Percentiles rank a stretch among this genome's conserved stretches.
phyloP scores from a whole-genome alignment of 2,797 vertebrate species.

The Labeo calbasu region DNA sequence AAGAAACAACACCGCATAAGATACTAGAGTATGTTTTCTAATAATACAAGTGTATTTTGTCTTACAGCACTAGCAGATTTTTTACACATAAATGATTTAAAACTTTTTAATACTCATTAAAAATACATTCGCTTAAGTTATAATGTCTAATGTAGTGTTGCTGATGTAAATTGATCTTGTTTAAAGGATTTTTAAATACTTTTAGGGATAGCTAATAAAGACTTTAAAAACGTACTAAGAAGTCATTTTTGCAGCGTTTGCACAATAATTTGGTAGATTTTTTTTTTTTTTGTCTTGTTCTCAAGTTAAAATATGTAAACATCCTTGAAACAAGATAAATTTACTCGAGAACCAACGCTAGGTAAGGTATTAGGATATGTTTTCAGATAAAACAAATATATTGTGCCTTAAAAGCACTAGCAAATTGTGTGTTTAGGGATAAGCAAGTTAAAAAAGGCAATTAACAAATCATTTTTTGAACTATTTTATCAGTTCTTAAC shows the following conservation, averaged over 20 bases:
- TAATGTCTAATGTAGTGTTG: neutral
- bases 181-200: neutral
- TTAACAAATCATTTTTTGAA: neutral
- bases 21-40: neutral
- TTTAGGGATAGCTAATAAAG: neutral
- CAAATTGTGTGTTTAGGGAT: neutral
- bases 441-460: neutral
- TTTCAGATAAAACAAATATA: too few species aligned
- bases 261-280: too few species aligned
- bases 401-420: too few species aligned
- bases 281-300: too few species aligned
- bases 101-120: neutral
- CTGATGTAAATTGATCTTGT: neutral
- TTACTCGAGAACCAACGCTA: too few species aligned
- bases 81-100: neutral
- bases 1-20: neutral
- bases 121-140: neutral
- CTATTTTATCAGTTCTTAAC: neutral
- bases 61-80: neutral
- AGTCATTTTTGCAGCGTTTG: too few species aligned
- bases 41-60: neutral
- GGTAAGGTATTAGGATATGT: too few species aligned
- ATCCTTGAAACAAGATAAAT: too few species aligned
- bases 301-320: too few species aligned
- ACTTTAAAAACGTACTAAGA: neutral